Percentiles rank a stretch among this genome's conserved stretches.
Evolutionary conservation across 2,888 invertebrate genomes (phyloP).

Genomic region (Apotomis capreana): DNA sequence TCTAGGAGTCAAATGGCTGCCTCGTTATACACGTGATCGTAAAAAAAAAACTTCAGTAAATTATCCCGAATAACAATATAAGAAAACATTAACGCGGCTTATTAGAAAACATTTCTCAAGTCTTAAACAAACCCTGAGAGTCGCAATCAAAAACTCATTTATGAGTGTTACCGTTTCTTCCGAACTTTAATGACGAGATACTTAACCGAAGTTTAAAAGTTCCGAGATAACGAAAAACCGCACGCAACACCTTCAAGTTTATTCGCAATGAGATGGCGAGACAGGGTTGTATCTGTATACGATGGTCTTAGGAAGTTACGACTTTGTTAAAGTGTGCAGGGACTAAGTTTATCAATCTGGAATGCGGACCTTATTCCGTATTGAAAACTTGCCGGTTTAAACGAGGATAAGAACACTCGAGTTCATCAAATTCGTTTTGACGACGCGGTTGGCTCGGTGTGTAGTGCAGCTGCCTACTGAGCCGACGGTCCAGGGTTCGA

Average conservation of each 20-base stretch:
- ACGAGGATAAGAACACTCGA: constrained; percentile 1
- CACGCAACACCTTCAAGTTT: constrained; percentile 24
- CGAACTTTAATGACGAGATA: constrained; percentile 26
- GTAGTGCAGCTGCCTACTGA: no score
- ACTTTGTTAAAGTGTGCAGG: background rate
- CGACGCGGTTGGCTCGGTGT: no score
- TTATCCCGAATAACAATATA: no score
- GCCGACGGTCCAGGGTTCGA: no score
- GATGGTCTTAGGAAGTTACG: background rate
- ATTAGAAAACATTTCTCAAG: background rate
- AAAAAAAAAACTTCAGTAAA: no score
- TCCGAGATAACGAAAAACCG: constrained; percentile 30
- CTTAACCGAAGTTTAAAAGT: constrained; percentile 28
- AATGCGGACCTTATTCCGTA: constrained; percentile 1
- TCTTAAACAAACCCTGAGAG: background rate
- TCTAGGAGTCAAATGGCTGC: no score
- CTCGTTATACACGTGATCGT: no score
- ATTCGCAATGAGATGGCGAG: background rate
- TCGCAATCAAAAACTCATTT: constrained; percentile 25
- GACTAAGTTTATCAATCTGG: constrained; percentile 2
- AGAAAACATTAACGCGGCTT: no score
- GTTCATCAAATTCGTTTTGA: no score
- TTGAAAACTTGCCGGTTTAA: background rate
- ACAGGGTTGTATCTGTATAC: background rate
- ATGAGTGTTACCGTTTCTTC: constrained; percentile 19